Evolutionary conservation across 2,888 invertebrate genomes (phyloP).

Genomic region (Siphonodentalium dalli): DNA sequence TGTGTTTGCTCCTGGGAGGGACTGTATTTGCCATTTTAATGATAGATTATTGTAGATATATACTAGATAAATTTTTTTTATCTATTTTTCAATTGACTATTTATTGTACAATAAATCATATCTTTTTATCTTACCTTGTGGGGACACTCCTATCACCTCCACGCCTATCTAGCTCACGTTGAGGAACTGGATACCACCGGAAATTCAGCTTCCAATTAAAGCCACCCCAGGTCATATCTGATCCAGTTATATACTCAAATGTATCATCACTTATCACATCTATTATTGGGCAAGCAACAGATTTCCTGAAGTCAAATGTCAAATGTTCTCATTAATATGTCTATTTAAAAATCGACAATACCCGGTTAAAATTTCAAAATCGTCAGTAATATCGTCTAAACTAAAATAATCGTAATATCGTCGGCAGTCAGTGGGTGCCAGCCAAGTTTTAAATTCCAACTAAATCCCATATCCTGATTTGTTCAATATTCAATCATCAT

Average conservation of each 20-base stretch:
- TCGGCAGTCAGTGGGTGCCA: too few species aligned
- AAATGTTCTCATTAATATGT: background rate
- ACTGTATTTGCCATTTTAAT: too few species aligned
- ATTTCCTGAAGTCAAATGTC: constrained; percentile 68
- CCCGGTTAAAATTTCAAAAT: background rate
- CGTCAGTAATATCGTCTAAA: too few species aligned
- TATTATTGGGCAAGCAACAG: constrained; percentile 97
- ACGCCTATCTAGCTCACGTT: constrained; percentile 92
- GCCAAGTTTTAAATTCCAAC: too few species aligned
- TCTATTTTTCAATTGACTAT: background rate
- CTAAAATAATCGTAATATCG: too few species aligned
- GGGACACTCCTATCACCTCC: constrained; percentile 92
- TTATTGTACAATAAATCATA: background rate
- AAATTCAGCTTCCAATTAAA: constrained; percentile 99
- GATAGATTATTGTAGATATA: too few species aligned
- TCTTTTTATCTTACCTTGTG: constrained; percentile 70
- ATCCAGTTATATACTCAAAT: constrained; percentile 98
- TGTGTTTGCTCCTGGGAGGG: too few species aligned
- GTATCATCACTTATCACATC: constrained; percentile 99
- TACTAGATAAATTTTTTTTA: background rate
- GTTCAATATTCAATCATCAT: too few species aligned
- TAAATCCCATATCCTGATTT: too few species aligned
- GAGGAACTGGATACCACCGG: constrained; percentile 98
- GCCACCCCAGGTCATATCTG: constrained; percentile 99
- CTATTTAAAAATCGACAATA: background rate